Base-by-base conservation (phyloP, 2,888 invertebrate species). In the Synanthedon myopaeformis region DNA sequence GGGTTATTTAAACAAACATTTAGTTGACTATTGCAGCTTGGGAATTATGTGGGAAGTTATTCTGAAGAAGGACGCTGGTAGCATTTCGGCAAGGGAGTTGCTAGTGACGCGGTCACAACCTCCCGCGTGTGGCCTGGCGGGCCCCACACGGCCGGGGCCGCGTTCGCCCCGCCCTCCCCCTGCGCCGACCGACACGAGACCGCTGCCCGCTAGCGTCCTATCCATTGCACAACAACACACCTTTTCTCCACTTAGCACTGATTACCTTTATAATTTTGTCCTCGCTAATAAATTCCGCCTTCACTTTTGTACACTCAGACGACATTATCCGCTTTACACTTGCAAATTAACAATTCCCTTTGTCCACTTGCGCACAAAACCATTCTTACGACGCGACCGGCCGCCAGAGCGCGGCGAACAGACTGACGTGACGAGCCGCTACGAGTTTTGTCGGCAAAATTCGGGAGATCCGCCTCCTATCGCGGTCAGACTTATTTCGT, bases 21-120 rank as follows among this genome's bases (percentile, higher is more conserved):
- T 5, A 23, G 4, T 23, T 23, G 5, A 23, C 35, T 35, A 35
- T 10, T 35, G 10, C 10, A 35, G 35, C 19, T 23, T 54, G 58
- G 54, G 45, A 65, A 67, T 67, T 67, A 67, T 67, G 69, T 68
- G 67, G 66, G 64, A 59, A 63, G 59, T 58, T 62, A 57, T 66
- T 64, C 57, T 53, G 60, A 55, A 72, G 75, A 77, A 79, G 76
- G 76, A 79, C 66, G 69, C 68, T 69, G 78, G 70, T 75, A 70
- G 74, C 78, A 77, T 84, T 85, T 83, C 72, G 82, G 80, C 80
- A 79, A 86, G 88, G 88, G 88, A 84, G 87, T 87, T 79, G 75
- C 87, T 84, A 70, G 76, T 73, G 75, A 82, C 81, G 82, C 82
- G 86, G 89, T 89, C 89, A 89, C 89, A 89, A 89, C 89, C 88